Base-by-base conservation (phyloP, 2,113 vertebrate species). In the Phalacrocorax brasilianus region DNA sequence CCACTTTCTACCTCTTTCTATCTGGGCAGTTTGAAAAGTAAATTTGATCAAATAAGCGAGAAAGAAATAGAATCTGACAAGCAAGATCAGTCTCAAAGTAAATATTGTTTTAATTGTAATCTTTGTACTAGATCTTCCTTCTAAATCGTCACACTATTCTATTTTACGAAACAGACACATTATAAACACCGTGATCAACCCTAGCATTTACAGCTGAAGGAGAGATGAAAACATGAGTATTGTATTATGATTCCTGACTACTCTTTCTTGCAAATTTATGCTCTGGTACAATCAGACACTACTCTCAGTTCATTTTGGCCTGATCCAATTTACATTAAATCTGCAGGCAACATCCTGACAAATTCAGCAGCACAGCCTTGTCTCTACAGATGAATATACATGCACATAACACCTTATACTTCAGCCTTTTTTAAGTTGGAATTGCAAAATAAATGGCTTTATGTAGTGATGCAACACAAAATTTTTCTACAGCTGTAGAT, bases 51-150 rank as follows among this genome's bases (percentile, higher is more conserved):
- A 93, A 68, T 40, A 89, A 77, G 7, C 8, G 7, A 93, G 55
- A 79, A 68, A 52, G 18, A 10, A 89, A 62, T n/a, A 67, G 77
- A 82, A 87, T 15, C 53, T 72, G 74, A 88, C 55, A 84, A 65
- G 68, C 19, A 65, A 92, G 78, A 63, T 21, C 45, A 71, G 81
- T 80, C 32, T 68, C 73, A 52, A 35, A 75, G 40, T 61, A 89
- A 96, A 91, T 55, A 68, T 42, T 71, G 20, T 56, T 92, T 93
- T 91, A 96, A 95, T 91, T 94, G 40, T 3, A 79, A 82, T 61
- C 49, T 76, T 89, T 85, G 9, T 72, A n/a, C 10, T n/a, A 50
- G 14, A 65, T 89, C 62, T 89, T 66, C 74, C 50, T 89, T 82
- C 44, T 40, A 87, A 91, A 82, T 5, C 1, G 90, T 84, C 61